These are phyloP conservation scores for Serranus cabrilla DNA, from an alignment of 2,797 vertebrate species.

Conservation along the genomic window DNA sequence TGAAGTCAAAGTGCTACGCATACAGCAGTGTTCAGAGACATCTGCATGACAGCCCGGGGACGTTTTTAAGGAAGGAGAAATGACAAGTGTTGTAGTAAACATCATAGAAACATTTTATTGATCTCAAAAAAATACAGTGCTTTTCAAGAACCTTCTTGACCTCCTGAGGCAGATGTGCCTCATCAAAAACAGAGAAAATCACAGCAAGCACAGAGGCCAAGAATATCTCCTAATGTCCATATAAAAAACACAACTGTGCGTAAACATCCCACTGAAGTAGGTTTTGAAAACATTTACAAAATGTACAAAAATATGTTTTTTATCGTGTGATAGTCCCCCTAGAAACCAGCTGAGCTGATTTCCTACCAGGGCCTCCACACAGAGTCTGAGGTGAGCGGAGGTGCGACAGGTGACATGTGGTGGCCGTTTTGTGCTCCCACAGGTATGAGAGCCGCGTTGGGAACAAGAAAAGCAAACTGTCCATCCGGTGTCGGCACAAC, in stretches of 20 bases:
- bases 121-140: conserved; percentile 82
- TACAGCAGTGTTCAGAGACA: not conserved
- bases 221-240: conserved; percentile 35
- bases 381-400: conserved; percentile 88
- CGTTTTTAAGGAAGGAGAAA: not conserved
- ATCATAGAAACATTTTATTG: conserved; percentile 80
- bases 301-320: conserved; percentile 72
- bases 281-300: conserved; percentile 83
- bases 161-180: conserved; percentile 79
- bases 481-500: conserved; percentile 91
- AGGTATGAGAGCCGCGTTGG: conserved; percentile 88
- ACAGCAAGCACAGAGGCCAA: conserved; percentile 31
- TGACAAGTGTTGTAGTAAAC: conserved; percentile 29
- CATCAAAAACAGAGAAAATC: conserved; percentile 58
- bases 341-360: not conserved
- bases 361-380: conserved; percentile 97
- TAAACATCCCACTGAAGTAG: conserved; percentile 85
- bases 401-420: conserved; percentile 82
- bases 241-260: conserved; percentile 53
- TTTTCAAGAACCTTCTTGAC: conserved; percentile 82
- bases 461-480: conserved; percentile 94
- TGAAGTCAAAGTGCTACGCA: not conserved
- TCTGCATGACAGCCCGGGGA: not conserved
- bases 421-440: conserved; percentile 67
- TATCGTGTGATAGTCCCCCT: conserved; percentile 38